phyloP scores from a whole-genome alignment of 2,888 invertebrate species.

The Apodemia mormo region DNA sequence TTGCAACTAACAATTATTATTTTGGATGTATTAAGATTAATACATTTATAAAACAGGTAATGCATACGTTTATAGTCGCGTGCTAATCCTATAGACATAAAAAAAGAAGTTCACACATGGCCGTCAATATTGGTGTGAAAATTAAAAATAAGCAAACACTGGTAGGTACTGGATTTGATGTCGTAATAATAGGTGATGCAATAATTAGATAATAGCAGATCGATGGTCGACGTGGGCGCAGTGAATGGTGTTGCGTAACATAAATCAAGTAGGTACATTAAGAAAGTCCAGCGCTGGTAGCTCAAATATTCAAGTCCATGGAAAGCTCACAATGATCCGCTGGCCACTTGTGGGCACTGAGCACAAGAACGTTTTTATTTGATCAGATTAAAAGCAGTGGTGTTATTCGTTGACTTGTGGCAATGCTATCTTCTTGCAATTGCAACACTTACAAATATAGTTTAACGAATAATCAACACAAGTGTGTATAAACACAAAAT shows the following conservation, averaged over 20 bases:
- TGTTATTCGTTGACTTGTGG: too few species aligned
- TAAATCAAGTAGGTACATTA: constrained; percentile 51
- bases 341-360: neutral
- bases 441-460: too few species aligned
- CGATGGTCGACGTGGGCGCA: constrained; percentile 48
- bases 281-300: constrained; percentile 47
- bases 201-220: constrained; percentile 70
- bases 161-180: constrained; percentile 48
- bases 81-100: neutral
- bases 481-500: too few species aligned
- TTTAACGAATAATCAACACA: too few species aligned
- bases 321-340: constrained; percentile 10
- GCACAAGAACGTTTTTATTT: neutral
- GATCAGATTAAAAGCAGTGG: too few species aligned
- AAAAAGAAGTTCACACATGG: constrained; percentile 11
- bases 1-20: too few species aligned
- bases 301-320: constrained; percentile 11
- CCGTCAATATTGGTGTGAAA: constrained; percentile 24
- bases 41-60: too few species aligned
- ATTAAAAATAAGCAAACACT: constrained; percentile 48
- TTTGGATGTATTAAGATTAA: too few species aligned
- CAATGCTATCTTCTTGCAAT: too few species aligned
- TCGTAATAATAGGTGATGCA: constrained; percentile 60
- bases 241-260: constrained; percentile 59
- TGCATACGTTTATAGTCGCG: neutral